Conservation (phyloP, 2,113 vertebrate species). For the Meles meles region DNA sequence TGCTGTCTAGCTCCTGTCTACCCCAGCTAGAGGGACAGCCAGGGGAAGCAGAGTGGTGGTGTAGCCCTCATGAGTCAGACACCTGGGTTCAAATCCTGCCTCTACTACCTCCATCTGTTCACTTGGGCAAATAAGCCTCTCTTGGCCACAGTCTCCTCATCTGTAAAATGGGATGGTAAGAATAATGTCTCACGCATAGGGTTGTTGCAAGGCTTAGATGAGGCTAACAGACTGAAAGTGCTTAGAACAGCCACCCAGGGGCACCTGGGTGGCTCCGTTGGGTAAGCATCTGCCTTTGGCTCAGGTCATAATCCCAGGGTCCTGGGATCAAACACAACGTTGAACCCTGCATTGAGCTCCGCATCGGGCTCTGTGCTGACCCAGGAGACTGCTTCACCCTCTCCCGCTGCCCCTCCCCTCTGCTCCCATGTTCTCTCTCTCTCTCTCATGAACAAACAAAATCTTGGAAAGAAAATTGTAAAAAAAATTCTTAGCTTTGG, state of each 20-base stretch:
- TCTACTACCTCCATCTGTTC: background rate
- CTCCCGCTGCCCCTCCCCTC: background rate
- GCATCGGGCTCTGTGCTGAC: background rate
- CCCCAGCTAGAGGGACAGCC: background rate
- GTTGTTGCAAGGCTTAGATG: background rate
- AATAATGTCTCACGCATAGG: background rate
- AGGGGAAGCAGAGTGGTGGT: background rate
- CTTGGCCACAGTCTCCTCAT: background rate
- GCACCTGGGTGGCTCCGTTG: background rate
- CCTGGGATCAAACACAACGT: background rate
- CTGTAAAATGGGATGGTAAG: background rate
- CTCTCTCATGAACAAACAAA: background rate
- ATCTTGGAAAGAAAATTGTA: background rate
- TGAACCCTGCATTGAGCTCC: too few species aligned
- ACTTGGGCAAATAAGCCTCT: background rate
- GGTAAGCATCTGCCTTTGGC: background rate
- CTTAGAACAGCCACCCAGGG: background rate
- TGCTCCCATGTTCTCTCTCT: background rate
- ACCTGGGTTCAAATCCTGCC: background rate
- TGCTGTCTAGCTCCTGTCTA: background rate
- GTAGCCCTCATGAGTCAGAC: background rate
- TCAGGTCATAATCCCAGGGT: background rate
- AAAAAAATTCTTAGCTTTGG: background rate
- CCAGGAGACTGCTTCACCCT: background rate
- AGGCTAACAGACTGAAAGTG: background rate